phyloP scores from a whole-genome alignment of 2,888 invertebrate species.

The Gari tellinella region DNA sequence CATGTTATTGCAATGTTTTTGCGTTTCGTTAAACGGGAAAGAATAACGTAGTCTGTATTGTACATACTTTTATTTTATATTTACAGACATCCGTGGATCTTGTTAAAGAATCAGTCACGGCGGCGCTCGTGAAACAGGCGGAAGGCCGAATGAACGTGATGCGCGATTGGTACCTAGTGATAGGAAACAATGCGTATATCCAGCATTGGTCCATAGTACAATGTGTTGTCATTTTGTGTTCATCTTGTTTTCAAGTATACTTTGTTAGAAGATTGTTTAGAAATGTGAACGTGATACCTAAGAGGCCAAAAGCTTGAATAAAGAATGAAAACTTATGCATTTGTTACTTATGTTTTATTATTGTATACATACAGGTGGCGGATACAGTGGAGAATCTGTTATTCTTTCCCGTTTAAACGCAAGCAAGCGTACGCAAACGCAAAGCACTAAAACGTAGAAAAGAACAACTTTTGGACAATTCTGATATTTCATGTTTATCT shows the following conservation, averaged over 20 bases:
- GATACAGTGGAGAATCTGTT: too few relatives aligned
- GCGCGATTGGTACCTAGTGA: slow-evolving; percentile 74
- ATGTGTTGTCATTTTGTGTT: slow-evolving; percentile 91
- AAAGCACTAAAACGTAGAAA: too few relatives aligned
- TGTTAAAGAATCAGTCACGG: slow-evolving; percentile 68
- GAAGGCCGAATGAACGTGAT: slow-evolving; percentile 69
- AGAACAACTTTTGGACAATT: too few relatives aligned
- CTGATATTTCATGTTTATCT: too few relatives aligned
- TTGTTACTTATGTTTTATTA: too few relatives aligned
- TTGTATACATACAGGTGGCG: too few relatives aligned
- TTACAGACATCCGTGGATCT: slow-evolving; percentile 65
- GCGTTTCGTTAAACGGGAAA: too few relatives aligned
- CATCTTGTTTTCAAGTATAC: slow-evolving; percentile 92
- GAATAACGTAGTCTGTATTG: background rate
- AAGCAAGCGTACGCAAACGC: too few relatives aligned
- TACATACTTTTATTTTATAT: background rate
- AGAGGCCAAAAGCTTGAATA: too few relatives aligned
- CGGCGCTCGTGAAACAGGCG: slow-evolving; percentile 65
- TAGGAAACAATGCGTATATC: slow-evolving; percentile 85
- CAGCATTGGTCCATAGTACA: slow-evolving; percentile 95
- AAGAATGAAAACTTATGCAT: too few relatives aligned
- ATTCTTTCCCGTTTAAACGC: too few relatives aligned
- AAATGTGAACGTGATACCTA: slow-evolving; percentile 86
- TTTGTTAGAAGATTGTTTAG: slow-evolving; percentile 96
- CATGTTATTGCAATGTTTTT: too few relatives aligned